These are phyloP conservation scores for Gibbula magus DNA, from an alignment of 2,888 invertebrate genomes.

Conservation along the genomic window DNA sequence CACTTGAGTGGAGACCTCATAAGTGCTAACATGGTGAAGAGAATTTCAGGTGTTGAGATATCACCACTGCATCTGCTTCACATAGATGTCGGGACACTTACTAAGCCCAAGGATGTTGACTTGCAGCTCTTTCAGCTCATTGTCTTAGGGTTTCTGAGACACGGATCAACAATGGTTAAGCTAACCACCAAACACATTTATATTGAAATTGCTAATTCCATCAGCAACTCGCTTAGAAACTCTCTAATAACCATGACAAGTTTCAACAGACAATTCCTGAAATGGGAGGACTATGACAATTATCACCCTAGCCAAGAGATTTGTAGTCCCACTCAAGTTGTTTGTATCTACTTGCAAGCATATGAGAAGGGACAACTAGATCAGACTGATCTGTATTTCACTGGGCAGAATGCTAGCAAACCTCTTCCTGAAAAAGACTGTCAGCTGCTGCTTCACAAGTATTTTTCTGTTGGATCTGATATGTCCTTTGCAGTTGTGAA, in stretches of 20 bases:
- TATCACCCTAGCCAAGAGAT: background rate
- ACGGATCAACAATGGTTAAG: background rate
- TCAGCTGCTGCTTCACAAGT: background rate
- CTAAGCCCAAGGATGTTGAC: constrained; percentile 17
- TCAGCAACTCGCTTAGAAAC: constrained; percentile 14
- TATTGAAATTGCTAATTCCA: constrained; percentile 28
- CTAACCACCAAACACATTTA: constrained; percentile 4
- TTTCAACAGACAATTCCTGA: background rate
- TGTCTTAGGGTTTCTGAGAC: constrained; percentile 4
- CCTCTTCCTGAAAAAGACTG: background rate
- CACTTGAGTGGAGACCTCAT: constrained; percentile 23
- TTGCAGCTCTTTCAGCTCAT: constrained; percentile 23
- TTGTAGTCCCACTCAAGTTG: constrained; percentile 26
- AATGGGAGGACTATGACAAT: constrained; percentile 27
- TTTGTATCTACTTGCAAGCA: constrained; percentile 24
- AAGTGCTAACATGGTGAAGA: background rate
- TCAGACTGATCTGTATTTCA: constrained; percentile 8
- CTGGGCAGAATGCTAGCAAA: background rate
- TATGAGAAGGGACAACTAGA: constrained; percentile 3
- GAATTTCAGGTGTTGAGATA: background rate
- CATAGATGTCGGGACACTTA: constrained; percentile 24
- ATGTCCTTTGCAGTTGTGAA: constrained; percentile 31
- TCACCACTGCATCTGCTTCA: background rate
- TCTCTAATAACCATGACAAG: background rate
- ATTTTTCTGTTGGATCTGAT: constrained; percentile 10